Base-by-base conservation (phyloP, 2,888 invertebrate species). In the Mesorhabditis spiculigera region DNA sequence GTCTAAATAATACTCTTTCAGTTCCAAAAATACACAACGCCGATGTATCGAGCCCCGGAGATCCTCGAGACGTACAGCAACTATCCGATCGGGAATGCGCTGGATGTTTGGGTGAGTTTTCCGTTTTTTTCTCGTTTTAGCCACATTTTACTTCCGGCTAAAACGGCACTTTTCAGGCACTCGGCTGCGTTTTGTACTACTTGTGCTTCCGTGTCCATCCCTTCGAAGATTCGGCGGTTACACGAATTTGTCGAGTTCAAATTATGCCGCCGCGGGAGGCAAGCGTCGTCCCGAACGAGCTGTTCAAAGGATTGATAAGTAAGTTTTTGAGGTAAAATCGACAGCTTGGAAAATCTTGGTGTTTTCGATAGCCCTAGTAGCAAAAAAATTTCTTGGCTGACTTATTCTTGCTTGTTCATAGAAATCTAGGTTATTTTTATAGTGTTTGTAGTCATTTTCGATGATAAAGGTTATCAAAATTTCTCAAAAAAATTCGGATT, bases 11-110 rank as follows among this genome's bases (percentile, higher is more conserved):
- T 58, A 50, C 68, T 65, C 58, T 82, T 83, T 50, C 78, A 90
- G 89, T 88, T 89, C 83, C 86, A 87, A n/a, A 87, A 88, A 75
- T 87, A 89, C 80, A 90, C 90, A 16, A 90, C 90, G 16, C 90
- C 90, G 5, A 90, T 90, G 97, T 98, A 98, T 87, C 90, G 98
- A 86, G 93, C 97, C 0, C 98, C 98, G 45, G 98, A 98, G 89
- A 95, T 97, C 92, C 89, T 97, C 69, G 96, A 97, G 86, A 93
- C 95, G 4, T 98, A 97, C 93, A 93, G 92, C 85, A 95, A 98
- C 87, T 91, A 92, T 86, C 92, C 92, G 74, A 94, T 98, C 78
- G 94, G 94, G 70, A 90, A 92, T 77, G 91, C 92, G 63, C 91
- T 92, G 3, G 98, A 99, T 88, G 90, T 95, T 58, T 98, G 98